These are phyloP conservation scores for Neotragus pygmaeus DNA, from an alignment of 2,113 vertebrate genomes.

Conservation along the genomic window DNA sequence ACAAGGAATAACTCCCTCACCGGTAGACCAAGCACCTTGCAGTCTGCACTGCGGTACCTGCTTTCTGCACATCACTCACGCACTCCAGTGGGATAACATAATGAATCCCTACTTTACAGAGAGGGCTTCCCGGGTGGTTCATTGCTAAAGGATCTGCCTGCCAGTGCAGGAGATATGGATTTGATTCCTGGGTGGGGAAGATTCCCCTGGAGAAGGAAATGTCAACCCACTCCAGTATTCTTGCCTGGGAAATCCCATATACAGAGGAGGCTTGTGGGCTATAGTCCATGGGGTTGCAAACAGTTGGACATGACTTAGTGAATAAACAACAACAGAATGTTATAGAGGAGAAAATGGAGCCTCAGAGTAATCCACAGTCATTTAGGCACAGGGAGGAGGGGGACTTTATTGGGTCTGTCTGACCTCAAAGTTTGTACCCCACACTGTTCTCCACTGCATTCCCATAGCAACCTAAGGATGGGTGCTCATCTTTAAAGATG, in stretches of 20 bases:
- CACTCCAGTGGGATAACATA: accelerated
- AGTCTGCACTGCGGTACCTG: not conserved
- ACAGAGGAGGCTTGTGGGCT: not conserved
- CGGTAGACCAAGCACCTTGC: not conserved
- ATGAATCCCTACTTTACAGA: not conserved
- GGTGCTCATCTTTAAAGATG: not conserved
- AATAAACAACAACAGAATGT: not conserved
- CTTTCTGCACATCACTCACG: not conserved
- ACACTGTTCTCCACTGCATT: accelerated
- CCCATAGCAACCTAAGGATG: accelerated
- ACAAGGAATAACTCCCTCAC: not conserved
- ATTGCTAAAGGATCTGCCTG: not conserved
- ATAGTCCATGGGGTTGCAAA: not conserved
- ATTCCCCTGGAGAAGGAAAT: not conserved
- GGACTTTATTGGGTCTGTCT: not conserved
- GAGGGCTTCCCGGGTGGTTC: not conserved
- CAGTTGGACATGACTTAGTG: not conserved
- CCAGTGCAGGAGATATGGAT: not conserved
- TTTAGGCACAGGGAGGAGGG: not conserved
- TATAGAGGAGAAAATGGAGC: not conserved
- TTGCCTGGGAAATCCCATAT: not conserved
- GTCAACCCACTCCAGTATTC: not conserved
- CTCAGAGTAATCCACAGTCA: not conserved
- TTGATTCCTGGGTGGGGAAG: not conserved
- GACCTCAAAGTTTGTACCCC: accelerated